Evolutionary conservation across 1,140 invertebrate genomes (phyloP), one percentile per base, ranked within the genome.

Genomic region (Drosophila pandora): DNA sequence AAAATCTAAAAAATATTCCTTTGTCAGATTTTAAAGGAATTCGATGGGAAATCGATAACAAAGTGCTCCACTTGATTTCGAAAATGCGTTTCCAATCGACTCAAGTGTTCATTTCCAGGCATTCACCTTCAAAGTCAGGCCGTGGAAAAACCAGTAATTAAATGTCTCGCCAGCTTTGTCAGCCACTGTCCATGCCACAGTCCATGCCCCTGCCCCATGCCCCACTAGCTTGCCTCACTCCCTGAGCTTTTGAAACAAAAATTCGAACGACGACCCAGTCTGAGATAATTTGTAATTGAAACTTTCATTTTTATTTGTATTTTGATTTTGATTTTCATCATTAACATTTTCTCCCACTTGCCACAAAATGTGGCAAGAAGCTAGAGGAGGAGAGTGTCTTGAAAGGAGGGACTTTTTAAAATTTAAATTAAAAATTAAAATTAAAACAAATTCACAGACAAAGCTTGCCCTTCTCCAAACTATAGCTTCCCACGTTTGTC

Each of bases 231-330:
- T 32, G 30, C 6, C 30, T 32, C 7, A 8, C 7, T 32, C 6
- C 5, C 30, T 32, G 6, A 0, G 5, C 30, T 32, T 41, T 21
- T 10, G 23, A 8, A 54, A 73, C 30, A 41, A 58, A 71, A 62
- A 59, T 32, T 25, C 52, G 17, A 17, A 17, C 37, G 32, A 5
- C 59, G 41, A 41, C 39, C 28, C 22, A 41, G 17, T 39, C 32
- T 22, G 73, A 6, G 64, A 61, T 73, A 82, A 68, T 74, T 74
- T 81, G 78, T 87, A 85, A 87, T 81, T 75, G 78, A 85, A 85
- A 85, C 81, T 85, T 85, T 85, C 82, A 78, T 85, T 87, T 85
- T 85, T 77, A 79, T 77, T 85, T 81, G 28, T 65, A 72, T 67
- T 52, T 56, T 45, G 17, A 17, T 17, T 17, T 17, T 17, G 17